These are phyloP conservation scores for Murina feae DNA, from an alignment of 2,113 vertebrate species.

Conservation along the genomic window DNA sequence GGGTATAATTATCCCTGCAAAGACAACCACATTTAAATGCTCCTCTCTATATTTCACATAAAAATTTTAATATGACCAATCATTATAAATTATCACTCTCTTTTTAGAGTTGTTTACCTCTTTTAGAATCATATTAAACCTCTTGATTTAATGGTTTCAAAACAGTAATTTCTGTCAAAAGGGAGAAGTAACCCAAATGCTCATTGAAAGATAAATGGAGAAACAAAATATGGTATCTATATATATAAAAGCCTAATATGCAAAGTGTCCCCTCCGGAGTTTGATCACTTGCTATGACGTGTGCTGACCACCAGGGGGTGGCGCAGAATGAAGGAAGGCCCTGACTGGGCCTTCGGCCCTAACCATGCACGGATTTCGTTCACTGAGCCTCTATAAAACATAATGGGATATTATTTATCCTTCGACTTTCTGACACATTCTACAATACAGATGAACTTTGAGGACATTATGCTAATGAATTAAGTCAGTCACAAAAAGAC, in stretches of 20 bases:
- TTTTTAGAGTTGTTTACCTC: not conserved
- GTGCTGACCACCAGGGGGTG: too few relatives aligned
- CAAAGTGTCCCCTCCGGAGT: too few relatives aligned
- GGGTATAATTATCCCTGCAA: conserved; percentile 96
- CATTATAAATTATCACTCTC: not conserved
- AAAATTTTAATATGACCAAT: not conserved
- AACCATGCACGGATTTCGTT: too few relatives aligned
- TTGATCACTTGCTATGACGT: too few relatives aligned
- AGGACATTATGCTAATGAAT: not conserved
- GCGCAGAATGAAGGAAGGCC: too few relatives aligned
- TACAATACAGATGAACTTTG: not conserved
- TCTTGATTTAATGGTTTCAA: not conserved
- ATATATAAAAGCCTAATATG: not conserved
- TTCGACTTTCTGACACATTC: not conserved
- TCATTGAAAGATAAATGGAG: not conserved
- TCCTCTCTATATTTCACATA: not conserved
- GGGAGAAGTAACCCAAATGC: not conserved
- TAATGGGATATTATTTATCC: not conserved
- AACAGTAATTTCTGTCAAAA: not conserved
- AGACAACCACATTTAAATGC: conserved; percentile 57
- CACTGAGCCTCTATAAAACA: not conserved
- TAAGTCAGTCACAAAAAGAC: not conserved
- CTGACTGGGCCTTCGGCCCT: too few relatives aligned
- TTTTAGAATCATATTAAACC: not conserved
- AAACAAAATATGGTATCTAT: not conserved